A percentile compares a stretch with the other conserved stretches of the same genome.
Conservation (phyloP, 35 echinoderm and acorn worm genomes). For the Heliocidaris erythrogramma region DNA sequence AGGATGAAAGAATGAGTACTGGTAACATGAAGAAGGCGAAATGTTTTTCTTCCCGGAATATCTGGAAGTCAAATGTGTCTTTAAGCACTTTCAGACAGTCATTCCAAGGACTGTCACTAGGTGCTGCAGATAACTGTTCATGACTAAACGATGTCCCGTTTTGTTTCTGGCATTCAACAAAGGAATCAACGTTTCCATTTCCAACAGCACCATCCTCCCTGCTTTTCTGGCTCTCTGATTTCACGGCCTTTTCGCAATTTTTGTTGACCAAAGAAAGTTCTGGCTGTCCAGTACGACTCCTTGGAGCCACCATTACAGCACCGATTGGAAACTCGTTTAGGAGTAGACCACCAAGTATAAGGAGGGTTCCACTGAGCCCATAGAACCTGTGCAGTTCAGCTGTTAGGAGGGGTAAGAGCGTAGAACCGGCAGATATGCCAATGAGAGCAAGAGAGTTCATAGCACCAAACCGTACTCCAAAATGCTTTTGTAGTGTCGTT, state of each 20-base stretch:
- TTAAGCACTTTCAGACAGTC: neutral
- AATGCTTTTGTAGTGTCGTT: constrained; percentile 7
- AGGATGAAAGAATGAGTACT: constrained; percentile 3
- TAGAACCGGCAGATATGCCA: constrained; percentile 2
- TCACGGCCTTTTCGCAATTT: neutral
- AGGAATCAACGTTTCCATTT: neutral
- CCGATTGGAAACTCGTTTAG: constrained; percentile 38
- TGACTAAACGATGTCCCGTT: neutral
- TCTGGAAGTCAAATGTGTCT: constrained; percentile 22
- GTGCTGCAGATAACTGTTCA: neutral
- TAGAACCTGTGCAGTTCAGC: neutral
- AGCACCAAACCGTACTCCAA: neutral
- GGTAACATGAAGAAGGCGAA: constrained; percentile 28
- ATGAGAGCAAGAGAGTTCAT: constrained; percentile 37
- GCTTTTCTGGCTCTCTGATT: neutral
- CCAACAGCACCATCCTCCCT: neutral
- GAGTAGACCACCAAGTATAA: constrained; percentile 24
- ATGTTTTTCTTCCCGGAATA: constrained; percentile 8
- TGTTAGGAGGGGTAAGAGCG: constrained; percentile 3
- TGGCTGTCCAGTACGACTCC: neutral
- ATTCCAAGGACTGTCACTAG: neutral
- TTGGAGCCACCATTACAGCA: neutral
- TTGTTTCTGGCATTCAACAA: neutral
- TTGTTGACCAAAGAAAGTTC: neutral
- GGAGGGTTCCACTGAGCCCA: neutral